Percentiles rank a stretch among this genome's conserved stretches.
phyloP scores from a whole-genome alignment of 2,797 vertebrate species.

The Xyrichtys novacula region DNA sequence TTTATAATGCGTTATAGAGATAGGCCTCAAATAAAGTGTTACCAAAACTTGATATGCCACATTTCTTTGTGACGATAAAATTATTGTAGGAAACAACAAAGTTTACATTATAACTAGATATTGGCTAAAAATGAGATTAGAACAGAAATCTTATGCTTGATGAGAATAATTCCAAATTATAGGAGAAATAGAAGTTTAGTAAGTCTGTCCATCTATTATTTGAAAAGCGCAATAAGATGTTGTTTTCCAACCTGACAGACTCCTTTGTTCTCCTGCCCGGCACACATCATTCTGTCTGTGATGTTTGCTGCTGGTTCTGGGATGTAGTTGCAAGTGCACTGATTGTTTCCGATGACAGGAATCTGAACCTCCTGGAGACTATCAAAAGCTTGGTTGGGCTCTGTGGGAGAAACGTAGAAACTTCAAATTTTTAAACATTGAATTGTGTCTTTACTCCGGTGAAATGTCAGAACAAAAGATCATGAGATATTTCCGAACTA shows the following conservation, averaged over 20 bases:
- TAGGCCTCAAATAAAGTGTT: too few species aligned
- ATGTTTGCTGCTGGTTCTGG: rapidly evolving
- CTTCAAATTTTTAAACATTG: too few species aligned
- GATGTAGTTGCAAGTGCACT: slow-evolving; percentile 61
- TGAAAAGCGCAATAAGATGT: background rate
- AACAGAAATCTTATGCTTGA: background rate
- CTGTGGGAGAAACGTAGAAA: slow-evolving; percentile 41
- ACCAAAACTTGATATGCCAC: too few species aligned
- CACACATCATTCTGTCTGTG: slow-evolving; percentile 78
- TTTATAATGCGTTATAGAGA: too few species aligned
- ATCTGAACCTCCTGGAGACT: slow-evolving; percentile 77
- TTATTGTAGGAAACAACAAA: background rate
- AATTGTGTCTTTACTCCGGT: too few species aligned
- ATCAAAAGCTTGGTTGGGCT: background rate
- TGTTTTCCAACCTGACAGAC: slow-evolving; percentile 72
- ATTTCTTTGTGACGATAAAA: background rate
- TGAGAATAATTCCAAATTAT: too few species aligned
- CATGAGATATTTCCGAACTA: too few species aligned
- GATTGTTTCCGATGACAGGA: slow-evolving; percentile 67
- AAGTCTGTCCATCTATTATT: background rate
- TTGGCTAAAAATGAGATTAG: background rate
- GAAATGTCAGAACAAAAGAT: too few species aligned
- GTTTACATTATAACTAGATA: background rate
- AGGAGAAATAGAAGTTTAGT: background rate
- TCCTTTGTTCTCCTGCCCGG: slow-evolving; percentile 66